Evolutionary conservation across 2,888 invertebrate genomes (phyloP).

Genomic region (Thera obeliscata): DNA sequence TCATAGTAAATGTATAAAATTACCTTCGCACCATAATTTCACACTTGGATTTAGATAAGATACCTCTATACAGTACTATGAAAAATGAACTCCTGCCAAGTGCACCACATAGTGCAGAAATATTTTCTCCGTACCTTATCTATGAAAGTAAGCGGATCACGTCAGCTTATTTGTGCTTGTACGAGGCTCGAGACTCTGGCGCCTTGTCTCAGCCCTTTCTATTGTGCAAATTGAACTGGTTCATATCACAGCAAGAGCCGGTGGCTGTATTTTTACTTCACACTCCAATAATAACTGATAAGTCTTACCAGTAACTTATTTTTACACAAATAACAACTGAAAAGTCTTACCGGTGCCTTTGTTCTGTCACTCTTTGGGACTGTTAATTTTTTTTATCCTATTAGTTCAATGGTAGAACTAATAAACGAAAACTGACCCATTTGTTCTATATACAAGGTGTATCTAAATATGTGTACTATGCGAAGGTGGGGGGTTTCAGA

Average conservation of each 20-base stretch:
- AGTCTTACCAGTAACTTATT: no score
- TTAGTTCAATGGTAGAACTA: no score
- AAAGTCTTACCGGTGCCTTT: no score
- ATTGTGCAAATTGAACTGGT: constrained; percentile 63
- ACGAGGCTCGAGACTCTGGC: constrained; percentile 74
- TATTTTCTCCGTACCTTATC: constrained; percentile 72
- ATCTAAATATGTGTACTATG: no score
- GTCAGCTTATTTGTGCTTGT: constrained; percentile 83
- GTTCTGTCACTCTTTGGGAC: no score
- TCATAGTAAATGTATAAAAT: not conserved
- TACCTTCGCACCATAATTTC: constrained; percentile 5
- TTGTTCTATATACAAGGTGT: no score
- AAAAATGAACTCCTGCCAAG: constrained; percentile 28
- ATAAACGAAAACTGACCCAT: no score
- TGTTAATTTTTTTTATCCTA: no score
- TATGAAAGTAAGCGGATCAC: constrained; percentile 81
- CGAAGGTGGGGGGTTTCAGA: no score
- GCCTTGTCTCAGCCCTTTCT: constrained; percentile 62
- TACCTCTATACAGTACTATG: constrained; percentile 56
- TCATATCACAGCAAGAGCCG: constrained; percentile 2
- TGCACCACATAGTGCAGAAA: constrained; percentile 59
- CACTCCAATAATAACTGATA: no score
- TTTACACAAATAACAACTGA: no score
- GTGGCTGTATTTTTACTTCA: constrained; percentile 1
- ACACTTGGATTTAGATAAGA: constrained; percentile 56